These are phyloP conservation scores for Eulemur rufifrons DNA, from an alignment of 2,113 vertebrate genomes.

Conservation along the genomic window DNA sequence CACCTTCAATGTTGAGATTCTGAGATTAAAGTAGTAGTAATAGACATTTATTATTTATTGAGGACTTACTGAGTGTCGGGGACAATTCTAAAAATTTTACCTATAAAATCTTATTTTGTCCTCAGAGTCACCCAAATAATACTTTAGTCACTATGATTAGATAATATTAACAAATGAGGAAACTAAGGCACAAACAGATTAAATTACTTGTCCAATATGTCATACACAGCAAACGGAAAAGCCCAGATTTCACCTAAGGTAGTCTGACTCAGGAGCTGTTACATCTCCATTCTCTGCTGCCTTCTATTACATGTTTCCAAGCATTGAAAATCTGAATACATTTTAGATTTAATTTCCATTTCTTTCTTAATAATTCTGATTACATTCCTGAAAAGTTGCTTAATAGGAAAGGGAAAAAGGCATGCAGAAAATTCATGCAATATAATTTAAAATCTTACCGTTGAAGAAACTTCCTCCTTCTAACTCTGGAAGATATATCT, in stretches of 20 bases:
- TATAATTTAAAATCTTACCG: slow-evolving; percentile 71
- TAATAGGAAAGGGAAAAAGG: neutral
- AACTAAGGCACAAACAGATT: neutral
- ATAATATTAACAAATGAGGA: neutral
- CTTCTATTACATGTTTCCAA: neutral
- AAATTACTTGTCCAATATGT: neutral
- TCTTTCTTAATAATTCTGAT: slow-evolving; percentile 30
- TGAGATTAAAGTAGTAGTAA: neutral
- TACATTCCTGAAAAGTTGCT: neutral
- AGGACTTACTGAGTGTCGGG: neutral
- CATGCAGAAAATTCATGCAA: neutral
- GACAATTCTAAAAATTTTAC: neutral
- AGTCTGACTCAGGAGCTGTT: neutral
- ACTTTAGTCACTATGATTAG: neutral
- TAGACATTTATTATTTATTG: neutral
- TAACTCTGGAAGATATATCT: slow-evolving; percentile 76
- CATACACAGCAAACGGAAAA: neutral
- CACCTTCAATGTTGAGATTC: neutral
- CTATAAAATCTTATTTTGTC: neutral
- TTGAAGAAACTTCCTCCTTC: slow-evolving; percentile 76
- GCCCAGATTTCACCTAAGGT: neutral
- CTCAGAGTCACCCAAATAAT: neutral
- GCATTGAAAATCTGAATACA: neutral
- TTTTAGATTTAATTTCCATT: slow-evolving; percentile 38
- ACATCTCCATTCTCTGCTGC: neutral